phyloP scores from a whole-genome alignment of 2,888 invertebrate genomes.

The Caenorhabditis zanzibari region DNA sequence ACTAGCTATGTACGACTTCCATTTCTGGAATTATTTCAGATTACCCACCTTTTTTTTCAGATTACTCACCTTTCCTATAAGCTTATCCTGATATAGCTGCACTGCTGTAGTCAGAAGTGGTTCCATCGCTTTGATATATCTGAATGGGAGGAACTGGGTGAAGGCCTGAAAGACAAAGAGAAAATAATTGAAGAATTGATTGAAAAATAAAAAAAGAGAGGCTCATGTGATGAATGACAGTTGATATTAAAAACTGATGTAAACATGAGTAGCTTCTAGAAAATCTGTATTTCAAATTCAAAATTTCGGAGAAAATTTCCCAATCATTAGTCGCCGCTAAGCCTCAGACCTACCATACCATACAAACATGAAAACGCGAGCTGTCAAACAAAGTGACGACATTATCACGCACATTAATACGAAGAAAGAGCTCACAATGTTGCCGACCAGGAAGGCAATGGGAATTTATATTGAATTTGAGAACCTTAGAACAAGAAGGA shows the following conservation, averaged over 20 bases:
- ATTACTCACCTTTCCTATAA: slow-evolving; percentile 58
- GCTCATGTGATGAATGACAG: not conserved
- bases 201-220: slow-evolving; percentile 1
- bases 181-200: not conserved
- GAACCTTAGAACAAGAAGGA: slow-evolving; percentile 16
- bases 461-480: slow-evolving; percentile 9
- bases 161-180: slow-evolving; percentile 13
- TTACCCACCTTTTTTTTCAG: slow-evolving; percentile 39
- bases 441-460: slow-evolving; percentile 21
- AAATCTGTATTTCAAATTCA: not conserved
- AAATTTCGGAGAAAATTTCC: slow-evolving; percentile 5
- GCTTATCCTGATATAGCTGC: slow-evolving; percentile 60
- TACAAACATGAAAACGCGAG: slow-evolving; percentile 50
- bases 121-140: slow-evolving; percentile 54
- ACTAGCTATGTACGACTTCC: slow-evolving; percentile 57
- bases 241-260: not conserved
- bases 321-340: slow-evolving; percentile 36
- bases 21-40: slow-evolving; percentile 50
- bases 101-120: slow-evolving; percentile 53
- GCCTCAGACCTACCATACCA: slow-evolving; percentile 22
- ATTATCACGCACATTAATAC: slow-evolving; percentile 62
- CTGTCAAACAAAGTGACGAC: slow-evolving; percentile 62
- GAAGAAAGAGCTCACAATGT: slow-evolving; percentile 31
- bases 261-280: too few relatives aligned
- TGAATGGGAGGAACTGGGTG: slow-evolving; percentile 23